These are phyloP conservation scores for Arvicola amphibius DNA, from an alignment of 2,797 vertebrate genomes.

Conservation along the genomic window DNA sequence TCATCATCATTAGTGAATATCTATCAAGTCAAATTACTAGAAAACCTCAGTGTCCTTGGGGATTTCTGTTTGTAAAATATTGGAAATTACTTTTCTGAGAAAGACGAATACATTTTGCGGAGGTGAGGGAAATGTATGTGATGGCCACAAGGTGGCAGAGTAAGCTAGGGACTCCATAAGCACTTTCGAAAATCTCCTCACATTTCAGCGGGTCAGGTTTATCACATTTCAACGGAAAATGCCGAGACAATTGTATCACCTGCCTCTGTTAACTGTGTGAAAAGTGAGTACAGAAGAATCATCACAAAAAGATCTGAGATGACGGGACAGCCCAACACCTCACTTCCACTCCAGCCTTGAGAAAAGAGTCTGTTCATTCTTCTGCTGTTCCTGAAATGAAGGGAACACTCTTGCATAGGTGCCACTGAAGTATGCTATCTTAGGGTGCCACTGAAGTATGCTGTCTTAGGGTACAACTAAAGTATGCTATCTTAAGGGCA, in stretches of 20 bases:
- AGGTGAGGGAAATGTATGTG: background rate
- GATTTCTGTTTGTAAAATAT: background rate
- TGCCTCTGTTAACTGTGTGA: background rate
- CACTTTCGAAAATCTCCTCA: background rate
- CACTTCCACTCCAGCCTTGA: no score
- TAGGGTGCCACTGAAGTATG: background rate
- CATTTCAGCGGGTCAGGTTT: background rate
- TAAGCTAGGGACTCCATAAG: conserved; percentile 47
- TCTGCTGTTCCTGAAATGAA: background rate
- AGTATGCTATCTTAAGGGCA: background rate
- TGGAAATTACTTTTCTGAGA: background rate
- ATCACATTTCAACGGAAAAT: conserved; percentile 3
- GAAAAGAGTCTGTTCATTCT: background rate
- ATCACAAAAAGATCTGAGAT: background rate
- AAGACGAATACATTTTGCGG: fast-evolving
- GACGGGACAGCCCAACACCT: background rate
- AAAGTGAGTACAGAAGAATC: background rate
- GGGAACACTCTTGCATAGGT: background rate
- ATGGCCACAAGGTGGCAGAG: conserved; percentile 86
- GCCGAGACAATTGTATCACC: background rate
- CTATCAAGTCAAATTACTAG: background rate
- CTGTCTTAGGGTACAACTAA: background rate
- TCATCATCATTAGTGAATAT: background rate
- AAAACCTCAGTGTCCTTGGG: background rate
- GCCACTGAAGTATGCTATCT: fast-evolving